A percentile compares a stretch with the other conserved stretches of the same genome.
Evolutionary conservation across 2,797 vertebrate species (phyloP).

Genomic region (Toxotes lorentzi): DNA sequence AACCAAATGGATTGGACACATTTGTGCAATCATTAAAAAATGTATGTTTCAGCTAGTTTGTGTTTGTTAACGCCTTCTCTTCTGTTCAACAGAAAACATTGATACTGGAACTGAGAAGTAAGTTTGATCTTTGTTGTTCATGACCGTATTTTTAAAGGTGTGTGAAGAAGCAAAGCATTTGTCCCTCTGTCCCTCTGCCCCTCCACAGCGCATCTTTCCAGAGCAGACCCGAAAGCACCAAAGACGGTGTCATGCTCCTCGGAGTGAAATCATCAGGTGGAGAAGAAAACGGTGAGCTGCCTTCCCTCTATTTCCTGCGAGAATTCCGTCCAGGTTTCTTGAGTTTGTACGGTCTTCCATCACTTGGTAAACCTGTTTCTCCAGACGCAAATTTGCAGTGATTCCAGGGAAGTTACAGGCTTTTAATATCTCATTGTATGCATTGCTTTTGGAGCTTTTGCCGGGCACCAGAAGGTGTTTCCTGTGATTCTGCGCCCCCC

Average conservation of each 20-base stretch:
- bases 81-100: conserved; percentile 69
- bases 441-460: conserved; percentile 54
- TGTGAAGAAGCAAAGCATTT: background rate
- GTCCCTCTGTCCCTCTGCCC: background rate
- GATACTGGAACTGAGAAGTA: conserved; percentile 83
- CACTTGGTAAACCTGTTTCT: conserved; percentile 49
- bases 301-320: conserved; percentile 40
- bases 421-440: conserved; percentile 86
- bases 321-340: conserved; percentile 37
- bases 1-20: background rate
- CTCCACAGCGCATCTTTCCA: conserved; percentile 82
- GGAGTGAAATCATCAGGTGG: conserved; percentile 91
- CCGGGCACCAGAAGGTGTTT: conserved; percentile 84
- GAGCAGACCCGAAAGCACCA: conserved; percentile 89
- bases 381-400: conserved; percentile 55
- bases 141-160: background rate
- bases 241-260: conserved; percentile 95
- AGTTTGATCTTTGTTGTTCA: conserved; percentile 17
- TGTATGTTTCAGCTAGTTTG: background rate
- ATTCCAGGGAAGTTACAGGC: conserved; percentile 73
- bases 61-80: background rate
- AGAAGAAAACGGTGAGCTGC: conserved; percentile 89
- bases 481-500: conserved; percentile 81
- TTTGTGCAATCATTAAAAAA: background rate
- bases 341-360: conserved; percentile 54